Conservation (phyloP, 1,140 invertebrate species). For the Sitodiplosis mosellana region DNA sequence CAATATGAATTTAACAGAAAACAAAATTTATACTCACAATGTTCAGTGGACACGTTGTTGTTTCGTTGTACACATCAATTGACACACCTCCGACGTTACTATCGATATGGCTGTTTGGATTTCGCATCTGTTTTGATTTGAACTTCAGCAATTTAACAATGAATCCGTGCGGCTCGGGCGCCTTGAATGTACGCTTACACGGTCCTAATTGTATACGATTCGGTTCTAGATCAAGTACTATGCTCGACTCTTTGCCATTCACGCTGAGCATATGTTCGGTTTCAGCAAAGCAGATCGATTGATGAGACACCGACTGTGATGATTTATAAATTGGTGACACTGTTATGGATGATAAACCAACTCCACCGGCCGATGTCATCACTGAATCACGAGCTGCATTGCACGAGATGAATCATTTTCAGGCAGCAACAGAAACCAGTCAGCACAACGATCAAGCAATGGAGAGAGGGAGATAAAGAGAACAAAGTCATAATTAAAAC, state of each 20-base stretch:
- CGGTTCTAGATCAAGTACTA: conserved; percentile 21
- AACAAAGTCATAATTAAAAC: too few species aligned
- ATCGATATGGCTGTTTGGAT: conserved; percentile 1
- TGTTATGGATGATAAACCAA: too few species aligned
- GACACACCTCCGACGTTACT: neutral
- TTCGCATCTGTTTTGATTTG: conserved; percentile 11
- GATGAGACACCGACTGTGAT: too few species aligned
- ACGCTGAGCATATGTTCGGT: conserved; percentile 12
- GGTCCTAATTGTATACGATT: conserved; percentile 9
- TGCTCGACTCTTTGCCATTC: conserved; percentile 22
- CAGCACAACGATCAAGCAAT: too few species aligned
- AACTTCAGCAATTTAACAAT: conserved; percentile 21
- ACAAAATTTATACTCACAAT: conserved; percentile 15
- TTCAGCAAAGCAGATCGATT: conserved; percentile 2
- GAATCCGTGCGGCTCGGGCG: conserved; percentile 19
- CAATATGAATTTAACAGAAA: too few species aligned
- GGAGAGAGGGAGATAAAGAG: too few species aligned
- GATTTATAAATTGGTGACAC: too few species aligned
- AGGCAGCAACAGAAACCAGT: too few species aligned
- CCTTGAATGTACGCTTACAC: conserved; percentile 18
- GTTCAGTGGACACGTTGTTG: conserved; percentile 18
- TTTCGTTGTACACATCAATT: neutral
- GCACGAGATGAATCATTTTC: too few species aligned
- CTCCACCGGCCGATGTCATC: too few species aligned
- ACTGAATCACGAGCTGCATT: too few species aligned